Percentiles rank a stretch among this genome's conserved stretches.
These are phyloP conservation scores for Chamaea fasciata DNA, from an alignment of 2,113 vertebrate species.

Conservation along the genomic window DNA sequence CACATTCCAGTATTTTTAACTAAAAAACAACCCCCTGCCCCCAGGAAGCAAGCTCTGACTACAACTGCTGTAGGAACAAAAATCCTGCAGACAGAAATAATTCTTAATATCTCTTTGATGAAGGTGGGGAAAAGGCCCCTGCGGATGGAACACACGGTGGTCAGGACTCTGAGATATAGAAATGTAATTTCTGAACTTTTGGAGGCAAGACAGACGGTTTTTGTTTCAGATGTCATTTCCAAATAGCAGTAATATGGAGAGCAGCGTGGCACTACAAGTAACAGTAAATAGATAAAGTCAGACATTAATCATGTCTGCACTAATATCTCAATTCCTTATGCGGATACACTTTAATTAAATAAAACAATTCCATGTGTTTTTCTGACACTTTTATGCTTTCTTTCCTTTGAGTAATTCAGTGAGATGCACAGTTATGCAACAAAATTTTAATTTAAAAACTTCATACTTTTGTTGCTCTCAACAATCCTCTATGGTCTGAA, in stretches of 20 bases:
- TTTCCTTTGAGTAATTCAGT: not conserved
- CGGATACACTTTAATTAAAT: not conserved
- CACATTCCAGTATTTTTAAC: not conserved
- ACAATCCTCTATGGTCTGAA: rapidly evolving
- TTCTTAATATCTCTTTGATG: not conserved
- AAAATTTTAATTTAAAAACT: not conserved
- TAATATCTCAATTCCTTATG: not conserved
- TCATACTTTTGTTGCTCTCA: not conserved
- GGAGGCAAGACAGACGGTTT: not conserved
- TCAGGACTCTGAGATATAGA: not conserved
- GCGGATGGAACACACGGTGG: rapidly evolving
- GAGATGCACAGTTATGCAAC: not conserved
- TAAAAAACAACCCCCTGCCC: not conserved
- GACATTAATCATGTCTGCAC: not conserved
- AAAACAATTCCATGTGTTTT: not conserved
- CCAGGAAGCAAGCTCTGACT: not conserved
- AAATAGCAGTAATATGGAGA: not conserved
- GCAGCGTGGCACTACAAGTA: not conserved
- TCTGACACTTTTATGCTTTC: not conserved
- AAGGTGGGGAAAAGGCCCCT: not conserved
- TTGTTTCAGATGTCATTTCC: not conserved
- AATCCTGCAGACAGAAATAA: not conserved
- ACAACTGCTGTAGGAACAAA: not conserved
- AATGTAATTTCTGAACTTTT: not conserved
- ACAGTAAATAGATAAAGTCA: not conserved